Evolutionary conservation across 2,113 vertebrate species (phyloP).

Genomic region (Phyllostomus hastatus): DNA sequence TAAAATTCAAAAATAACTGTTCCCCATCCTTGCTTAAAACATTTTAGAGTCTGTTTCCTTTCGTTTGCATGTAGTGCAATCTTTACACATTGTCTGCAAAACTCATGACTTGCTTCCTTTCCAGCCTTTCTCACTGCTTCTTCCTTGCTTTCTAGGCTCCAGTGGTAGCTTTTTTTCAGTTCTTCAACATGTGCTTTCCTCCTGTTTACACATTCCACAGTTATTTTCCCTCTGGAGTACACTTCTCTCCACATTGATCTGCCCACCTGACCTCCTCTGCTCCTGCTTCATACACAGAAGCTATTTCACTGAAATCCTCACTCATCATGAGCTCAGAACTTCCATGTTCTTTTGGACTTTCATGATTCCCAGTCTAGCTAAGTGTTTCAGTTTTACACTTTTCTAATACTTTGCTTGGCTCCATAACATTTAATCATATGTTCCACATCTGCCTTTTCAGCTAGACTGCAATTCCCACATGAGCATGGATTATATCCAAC

Average conservation of each 20-base stretch:
- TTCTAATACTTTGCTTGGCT: not conserved
- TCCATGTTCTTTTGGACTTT: not conserved
- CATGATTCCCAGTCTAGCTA: not conserved
- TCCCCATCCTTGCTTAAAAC: not conserved
- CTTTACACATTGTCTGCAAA: not conserved
- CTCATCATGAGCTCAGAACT: not conserved
- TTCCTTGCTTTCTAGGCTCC: not conserved
- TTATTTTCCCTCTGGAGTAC: not conserved
- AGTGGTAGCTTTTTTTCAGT: not conserved
- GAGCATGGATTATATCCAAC: not conserved
- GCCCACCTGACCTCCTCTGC: accelerated
- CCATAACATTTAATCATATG: not conserved
- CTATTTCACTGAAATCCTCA: not conserved
- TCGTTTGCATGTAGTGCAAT: too few relatives aligned
- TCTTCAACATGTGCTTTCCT: not conserved
- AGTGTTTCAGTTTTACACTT: not conserved
- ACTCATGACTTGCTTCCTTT: not conserved
- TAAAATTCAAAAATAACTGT: not conserved
- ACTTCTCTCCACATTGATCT: not conserved
- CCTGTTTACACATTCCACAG: too few relatives aligned
- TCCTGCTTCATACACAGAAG: not conserved
- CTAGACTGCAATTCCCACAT: not conserved
- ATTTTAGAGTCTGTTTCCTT: not conserved
- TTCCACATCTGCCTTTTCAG: not conserved
- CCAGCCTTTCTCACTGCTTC: not conserved